phyloP scores from a whole-genome alignment of 2,797 vertebrate genomes.

The Cheirogaleus major region DNA sequence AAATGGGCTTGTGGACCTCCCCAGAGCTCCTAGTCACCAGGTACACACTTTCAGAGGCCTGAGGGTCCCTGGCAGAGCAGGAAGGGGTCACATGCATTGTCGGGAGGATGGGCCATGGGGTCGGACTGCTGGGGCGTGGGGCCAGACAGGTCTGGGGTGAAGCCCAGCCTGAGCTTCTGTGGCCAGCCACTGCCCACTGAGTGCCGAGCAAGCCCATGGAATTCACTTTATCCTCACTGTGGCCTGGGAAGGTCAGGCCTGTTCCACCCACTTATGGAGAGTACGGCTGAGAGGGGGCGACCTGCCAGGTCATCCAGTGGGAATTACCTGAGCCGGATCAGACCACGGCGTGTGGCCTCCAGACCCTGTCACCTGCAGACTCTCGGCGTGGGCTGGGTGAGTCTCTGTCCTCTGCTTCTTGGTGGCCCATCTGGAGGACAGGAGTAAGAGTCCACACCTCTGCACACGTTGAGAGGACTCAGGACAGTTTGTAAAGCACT shows the following conservation, averaged over 20 bases:
- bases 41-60: neutral
- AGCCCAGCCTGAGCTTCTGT: neutral
- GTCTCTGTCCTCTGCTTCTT: neutral
- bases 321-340: neutral
- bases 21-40: neutral
- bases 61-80: neutral
- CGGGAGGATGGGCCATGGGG: neutral
- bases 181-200: neutral
- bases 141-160: neutral
- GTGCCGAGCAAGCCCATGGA: neutral
- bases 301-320: neutral
- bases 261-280: neutral
- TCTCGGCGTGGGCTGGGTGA: accelerated
- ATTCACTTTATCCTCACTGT: neutral
- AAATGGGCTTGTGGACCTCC: constrained; percentile 63
- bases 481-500: neutral
- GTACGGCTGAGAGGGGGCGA: neutral
- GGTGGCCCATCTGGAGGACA: neutral
- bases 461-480: neutral
- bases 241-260: neutral
- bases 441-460: neutral
- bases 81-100: accelerated
- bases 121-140: neutral
- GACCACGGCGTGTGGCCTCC: neutral
- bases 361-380: accelerated